Evolutionary conservation across 2,888 invertebrate genomes (phyloP).

Genomic region (Platerodrilus igneus): DNA sequence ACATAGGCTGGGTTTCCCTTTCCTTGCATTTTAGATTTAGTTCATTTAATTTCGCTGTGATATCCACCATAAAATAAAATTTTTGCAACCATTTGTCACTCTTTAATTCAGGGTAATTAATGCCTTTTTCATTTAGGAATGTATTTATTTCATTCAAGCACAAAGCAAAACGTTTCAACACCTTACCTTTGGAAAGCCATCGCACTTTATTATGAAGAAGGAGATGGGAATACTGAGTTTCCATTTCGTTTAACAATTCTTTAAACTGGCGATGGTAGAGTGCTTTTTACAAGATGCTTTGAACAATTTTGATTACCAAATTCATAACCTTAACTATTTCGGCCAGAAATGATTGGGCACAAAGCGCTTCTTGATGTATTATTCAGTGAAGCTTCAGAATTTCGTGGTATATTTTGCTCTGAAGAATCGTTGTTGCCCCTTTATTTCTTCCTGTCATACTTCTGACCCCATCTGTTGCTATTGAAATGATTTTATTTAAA

Average conservation of each 20-base stretch:
- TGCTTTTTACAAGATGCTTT: slow-evolving; percentile 27
- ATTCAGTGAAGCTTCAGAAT: slow-evolving; percentile 32
- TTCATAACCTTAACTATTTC: slow-evolving; percentile 30
- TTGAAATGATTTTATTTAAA: slow-evolving; percentile 27
- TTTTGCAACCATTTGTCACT: too few species aligned
- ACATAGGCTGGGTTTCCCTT: too few species aligned
- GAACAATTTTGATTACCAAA: slow-evolving; percentile 24
- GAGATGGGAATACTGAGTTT: slow-evolving; percentile 15
- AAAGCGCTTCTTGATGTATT: slow-evolving; percentile 34
- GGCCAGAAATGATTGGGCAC: slow-evolving; percentile 33
- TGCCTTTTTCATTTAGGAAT: slow-evolving; percentile 18
- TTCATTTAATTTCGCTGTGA: too few species aligned
- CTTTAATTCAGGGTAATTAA: too few species aligned
- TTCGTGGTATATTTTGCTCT: slow-evolving; percentile 31
- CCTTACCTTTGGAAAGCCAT: slow-evolving; percentile 26
- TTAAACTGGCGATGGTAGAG: slow-evolving; percentile 33
- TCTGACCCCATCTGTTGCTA: slow-evolving; percentile 29
- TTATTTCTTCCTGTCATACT: slow-evolving; percentile 21
- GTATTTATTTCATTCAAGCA: slow-evolving; percentile 12
- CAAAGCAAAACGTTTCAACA: slow-evolving; percentile 15
- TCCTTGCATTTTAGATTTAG: too few species aligned
- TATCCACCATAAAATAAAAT: too few species aligned
- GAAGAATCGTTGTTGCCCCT: slow-evolving; percentile 27
- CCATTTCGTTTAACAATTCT: slow-evolving; percentile 22
- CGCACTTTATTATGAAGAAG: slow-evolving; percentile 24